Percentiles rank a stretch among this genome's conserved stretches.
Conservation (phyloP, 2,888 invertebrate species). For the Caradrina clavipalpis region DNA sequence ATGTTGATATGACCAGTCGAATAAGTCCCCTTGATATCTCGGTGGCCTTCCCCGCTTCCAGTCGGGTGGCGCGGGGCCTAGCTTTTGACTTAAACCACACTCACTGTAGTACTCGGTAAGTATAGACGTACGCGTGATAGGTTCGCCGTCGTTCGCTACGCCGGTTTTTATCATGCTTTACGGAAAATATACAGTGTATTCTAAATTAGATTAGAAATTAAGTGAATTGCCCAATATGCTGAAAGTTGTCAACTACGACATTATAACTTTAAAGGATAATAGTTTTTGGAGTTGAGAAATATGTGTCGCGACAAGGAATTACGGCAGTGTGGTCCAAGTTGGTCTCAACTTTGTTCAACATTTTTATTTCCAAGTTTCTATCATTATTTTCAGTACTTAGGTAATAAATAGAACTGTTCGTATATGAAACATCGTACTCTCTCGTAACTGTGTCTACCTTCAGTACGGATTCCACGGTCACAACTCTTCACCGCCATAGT, state of each 20-base stretch:
- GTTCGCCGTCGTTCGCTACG: too few species aligned
- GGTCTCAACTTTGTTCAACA: constrained; percentile 1
- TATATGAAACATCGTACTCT: neutral
- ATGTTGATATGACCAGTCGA: neutral
- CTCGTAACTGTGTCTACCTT: neutral
- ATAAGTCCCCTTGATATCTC: too few species aligned
- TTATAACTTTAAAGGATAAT: neutral
- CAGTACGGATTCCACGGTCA: neutral
- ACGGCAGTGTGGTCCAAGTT: neutral
- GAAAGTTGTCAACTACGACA: neutral
- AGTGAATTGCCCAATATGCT: neutral
- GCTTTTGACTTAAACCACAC: neutral
- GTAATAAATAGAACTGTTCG: neutral
- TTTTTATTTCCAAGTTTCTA: neutral
- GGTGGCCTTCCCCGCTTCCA: neutral
- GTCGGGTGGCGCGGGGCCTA: neutral
- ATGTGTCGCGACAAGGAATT: neutral
- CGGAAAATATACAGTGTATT: neutral
- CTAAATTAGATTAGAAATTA: neutral
- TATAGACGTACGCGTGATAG: neutral
- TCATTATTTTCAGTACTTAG: neutral
- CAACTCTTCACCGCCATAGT: constrained; percentile 10
- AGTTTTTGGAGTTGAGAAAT: neutral
- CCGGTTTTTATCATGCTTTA: neutral
- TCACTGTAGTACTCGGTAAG: neutral